phyloP scores from a whole-genome alignment of 2,888 invertebrate genomes.

The Dicycla oo region DNA sequence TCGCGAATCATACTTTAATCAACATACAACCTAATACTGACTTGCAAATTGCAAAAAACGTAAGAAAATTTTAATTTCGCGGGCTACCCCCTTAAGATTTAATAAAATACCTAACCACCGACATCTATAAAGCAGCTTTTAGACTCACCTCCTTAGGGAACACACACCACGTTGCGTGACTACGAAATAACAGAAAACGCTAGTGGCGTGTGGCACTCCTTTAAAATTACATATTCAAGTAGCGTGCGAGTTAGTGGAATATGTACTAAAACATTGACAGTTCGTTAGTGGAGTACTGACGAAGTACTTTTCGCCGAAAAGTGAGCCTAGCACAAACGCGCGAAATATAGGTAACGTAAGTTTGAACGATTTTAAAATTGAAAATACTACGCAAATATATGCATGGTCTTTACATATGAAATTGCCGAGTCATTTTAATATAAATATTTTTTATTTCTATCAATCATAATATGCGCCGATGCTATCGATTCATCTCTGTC shows the following conservation, averaged over 20 bases:
- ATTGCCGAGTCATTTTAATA: too few species aligned
- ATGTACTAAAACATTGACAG: conserved; percentile 16
- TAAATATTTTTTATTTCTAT: too few species aligned
- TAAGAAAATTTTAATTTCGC: too few species aligned
- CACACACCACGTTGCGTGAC: conserved; percentile 26
- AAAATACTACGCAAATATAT: too few species aligned
- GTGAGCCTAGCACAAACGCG: background rate
- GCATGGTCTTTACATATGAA: too few species aligned
- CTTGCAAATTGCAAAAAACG: too few species aligned
- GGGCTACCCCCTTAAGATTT: too few species aligned
- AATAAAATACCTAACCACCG: background rate
- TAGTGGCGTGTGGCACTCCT: conserved; percentile 33
- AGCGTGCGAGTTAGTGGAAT: background rate
- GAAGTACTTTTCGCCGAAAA: background rate
- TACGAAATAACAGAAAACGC: conserved; percentile 9
- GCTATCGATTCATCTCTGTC: too few species aligned
- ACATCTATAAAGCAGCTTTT: background rate
- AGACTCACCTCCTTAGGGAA: background rate
- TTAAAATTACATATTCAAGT: conserved; percentile 37
- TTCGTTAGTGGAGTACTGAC: conserved; percentile 14
- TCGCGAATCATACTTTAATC: too few species aligned
- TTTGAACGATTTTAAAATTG: too few species aligned
- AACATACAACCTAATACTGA: too few species aligned
- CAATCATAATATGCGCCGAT: too few species aligned
- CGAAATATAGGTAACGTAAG: background rate